Percentiles rank a stretch among this genome's conserved stretches.
Conservation (phyloP, 2,888 invertebrate species). For the Subacronicta megacephala region DNA sequence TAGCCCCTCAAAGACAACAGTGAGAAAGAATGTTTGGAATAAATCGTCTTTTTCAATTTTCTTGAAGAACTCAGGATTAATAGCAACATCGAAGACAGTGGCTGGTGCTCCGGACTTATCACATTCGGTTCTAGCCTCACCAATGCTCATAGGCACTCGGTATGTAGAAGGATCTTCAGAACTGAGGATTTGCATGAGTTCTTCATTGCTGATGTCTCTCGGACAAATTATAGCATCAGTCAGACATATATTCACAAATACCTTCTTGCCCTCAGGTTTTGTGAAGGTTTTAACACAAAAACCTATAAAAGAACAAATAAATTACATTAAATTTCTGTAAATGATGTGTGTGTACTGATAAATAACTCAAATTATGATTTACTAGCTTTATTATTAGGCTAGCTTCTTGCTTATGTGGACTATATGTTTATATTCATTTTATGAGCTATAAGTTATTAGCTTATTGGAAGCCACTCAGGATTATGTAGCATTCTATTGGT, state of each 20-base stretch:
- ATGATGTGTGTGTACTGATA: too few relatives aligned
- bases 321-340: not conserved
- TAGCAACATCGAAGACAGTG: slow-evolving; percentile 95
- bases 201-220: slow-evolving; percentile 92
- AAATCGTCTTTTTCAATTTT: slow-evolving; percentile 92
- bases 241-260: slow-evolving; percentile 96
- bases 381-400: too few relatives aligned
- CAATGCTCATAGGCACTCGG: slow-evolving; percentile 97
- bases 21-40: slow-evolving; percentile 94
- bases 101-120: slow-evolving; percentile 94
- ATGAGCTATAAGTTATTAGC: too few relatives aligned
- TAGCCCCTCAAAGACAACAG: slow-evolving; percentile 93
- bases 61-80: slow-evolving; percentile 93
- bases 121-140: slow-evolving; percentile 93
- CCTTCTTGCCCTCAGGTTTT: slow-evolving; percentile 91
- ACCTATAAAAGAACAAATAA: slow-evolving; percentile 86
- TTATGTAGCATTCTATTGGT: not conserved
- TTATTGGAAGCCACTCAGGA: too few relatives aligned
- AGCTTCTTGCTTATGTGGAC: too few relatives aligned
- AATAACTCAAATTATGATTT: too few relatives aligned
- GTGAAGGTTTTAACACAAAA: slow-evolving; percentile 94
- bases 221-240: slow-evolving; percentile 94
- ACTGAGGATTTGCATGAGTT: slow-evolving; percentile 91
- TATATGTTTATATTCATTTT: too few relatives aligned
- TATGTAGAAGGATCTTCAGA: slow-evolving; percentile 93